Evolutionary conservation across 1,140 invertebrate species (phyloP), one percentile per base, ranked within the genome.

Genomic region (Eumeta japonica): DNA sequence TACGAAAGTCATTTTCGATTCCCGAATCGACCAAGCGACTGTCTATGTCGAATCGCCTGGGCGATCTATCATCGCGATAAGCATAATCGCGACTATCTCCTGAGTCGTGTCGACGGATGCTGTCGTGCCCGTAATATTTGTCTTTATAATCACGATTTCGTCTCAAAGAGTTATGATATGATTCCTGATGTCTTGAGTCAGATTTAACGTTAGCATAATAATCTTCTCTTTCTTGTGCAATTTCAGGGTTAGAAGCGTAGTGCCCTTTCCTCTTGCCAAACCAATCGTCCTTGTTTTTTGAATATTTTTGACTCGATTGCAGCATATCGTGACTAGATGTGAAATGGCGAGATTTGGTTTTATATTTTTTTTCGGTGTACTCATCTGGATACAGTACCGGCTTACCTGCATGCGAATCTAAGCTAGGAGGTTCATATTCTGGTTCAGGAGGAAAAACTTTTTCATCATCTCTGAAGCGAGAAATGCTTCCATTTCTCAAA

Each of bases 1-100:
- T 78, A 27, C 84, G 77, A 46, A 86, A 87, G 49, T 89, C 86
- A 46, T 88, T 88, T 57, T 88, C 86, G 37, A 88, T 89, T 0
- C 86, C 86, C 1, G 86, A 89, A 66, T 89, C 86, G 2, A 84
- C 85, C 13, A 85, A 68, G 17, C 81, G 76, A 46, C 83, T 84
- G 39, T 83, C 83, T 39, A 72, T 77, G 29, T 76, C 73, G 43
- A 61, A 72, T 46, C 70, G 66, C 40, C 58, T 64, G 32, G 59
- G 77, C 41, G 62, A 68, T 50, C 58, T 70, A 38, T 65, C 66
- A 32, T 62, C 65, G 33, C 65, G 61, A 43, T 65, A 80, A n/a
- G n/a, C n/a, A 37, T 66, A 78, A 52, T 68, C 73, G 34, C 62
- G 61, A 42, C 59, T 76, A 35, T 77, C 65, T 7, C 70, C 67